Evolutionary conservation across 2,797 vertebrate genomes (phyloP), one percentile per base, ranked within the genome.

Genomic region (Tympanoctomys barrerae): DNA sequence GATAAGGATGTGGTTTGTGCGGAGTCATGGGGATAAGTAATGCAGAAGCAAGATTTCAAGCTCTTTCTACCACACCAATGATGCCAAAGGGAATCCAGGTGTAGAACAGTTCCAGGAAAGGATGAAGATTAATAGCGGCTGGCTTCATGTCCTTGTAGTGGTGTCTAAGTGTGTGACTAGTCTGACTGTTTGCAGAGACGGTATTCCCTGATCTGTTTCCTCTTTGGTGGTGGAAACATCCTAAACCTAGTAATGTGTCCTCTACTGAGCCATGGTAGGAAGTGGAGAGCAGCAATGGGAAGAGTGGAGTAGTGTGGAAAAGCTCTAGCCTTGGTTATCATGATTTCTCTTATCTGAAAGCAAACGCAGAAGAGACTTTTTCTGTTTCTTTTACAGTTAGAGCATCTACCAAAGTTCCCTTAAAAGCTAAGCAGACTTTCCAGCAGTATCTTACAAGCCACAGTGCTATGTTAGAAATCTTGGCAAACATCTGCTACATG

Each of bases 401-500:
- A n/a, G 21, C 81, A 85, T 94, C 70, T 52, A 79, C 75, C n/a
- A 14, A 95, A 64, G 21, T 59, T 49, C 24, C 52, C 77, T 87
- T 94, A 82, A 91, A 92, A 88, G 33, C n/a, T 96, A 80, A 91
- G 89, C 89, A 88, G 70, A 90, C n/a, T 94, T 85, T 71, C 31
- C 57, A 86, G 61, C 66, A 91, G 82, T 61, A 90, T n/a, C 39
- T 81, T 71, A 82, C 68, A 80, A 94, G 68, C 68, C 57, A 28
- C 61, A 77, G 5, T 2, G 8, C 78, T 82, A 86, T 66, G 22
- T 95, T 70, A 80, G 46, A 88, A 91, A 90, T 91, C 82, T 93
- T 93, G 95, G 49, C 82, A 96, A 88, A 96, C 93, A 95, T 96
- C 96, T 97, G 94, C 93, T 75, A 21, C 64, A 10, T 95, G 81